Conservation (phyloP, 1,140 invertebrate species). For the Spodoptera litura region DNA sequence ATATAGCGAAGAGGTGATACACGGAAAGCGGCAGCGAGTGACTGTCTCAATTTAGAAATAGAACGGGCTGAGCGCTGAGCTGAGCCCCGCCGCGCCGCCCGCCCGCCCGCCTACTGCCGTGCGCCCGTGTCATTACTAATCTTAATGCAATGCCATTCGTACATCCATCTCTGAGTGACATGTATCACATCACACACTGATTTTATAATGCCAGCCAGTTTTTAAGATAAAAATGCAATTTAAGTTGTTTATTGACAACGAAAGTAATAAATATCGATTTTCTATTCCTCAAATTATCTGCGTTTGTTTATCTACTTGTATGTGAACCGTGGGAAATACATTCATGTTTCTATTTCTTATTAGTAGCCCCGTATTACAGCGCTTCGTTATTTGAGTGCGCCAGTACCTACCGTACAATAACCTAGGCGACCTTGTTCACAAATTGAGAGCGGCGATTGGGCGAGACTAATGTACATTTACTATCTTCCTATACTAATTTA, state of each 20-base stretch:
- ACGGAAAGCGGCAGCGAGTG: conserved; percentile 79
- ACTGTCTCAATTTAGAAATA: conserved; percentile 86
- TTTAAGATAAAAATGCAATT: conserved; percentile 23
- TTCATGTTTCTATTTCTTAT: conserved; percentile 8
- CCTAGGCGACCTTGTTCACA: conserved; percentile 10
- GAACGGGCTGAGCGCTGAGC: conserved; percentile 76
- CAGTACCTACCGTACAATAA: conserved; percentile 18
- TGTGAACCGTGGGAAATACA: neutral
- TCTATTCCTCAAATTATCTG: neutral
- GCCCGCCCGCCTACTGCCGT: conserved; percentile 32
- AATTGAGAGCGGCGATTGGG: neutral
- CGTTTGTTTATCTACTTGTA: neutral
- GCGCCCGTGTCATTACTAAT: conserved; percentile 40
- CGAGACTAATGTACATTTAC: neutral
- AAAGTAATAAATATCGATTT: neutral
- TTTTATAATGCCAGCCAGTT: neutral
- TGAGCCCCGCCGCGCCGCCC: conserved; percentile 62
- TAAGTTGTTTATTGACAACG: neutral
- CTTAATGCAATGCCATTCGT: conserved; percentile 43
- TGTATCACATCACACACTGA: neutral
- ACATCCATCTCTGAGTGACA: conserved; percentile 15
- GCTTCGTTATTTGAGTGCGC: conserved; percentile 1
- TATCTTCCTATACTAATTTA: neutral
- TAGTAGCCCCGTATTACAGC: neutral
- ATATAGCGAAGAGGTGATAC: conserved; percentile 79